Conservation (phyloP, 2,888 invertebrate genomes). For the Eristalis tenax region DNA sequence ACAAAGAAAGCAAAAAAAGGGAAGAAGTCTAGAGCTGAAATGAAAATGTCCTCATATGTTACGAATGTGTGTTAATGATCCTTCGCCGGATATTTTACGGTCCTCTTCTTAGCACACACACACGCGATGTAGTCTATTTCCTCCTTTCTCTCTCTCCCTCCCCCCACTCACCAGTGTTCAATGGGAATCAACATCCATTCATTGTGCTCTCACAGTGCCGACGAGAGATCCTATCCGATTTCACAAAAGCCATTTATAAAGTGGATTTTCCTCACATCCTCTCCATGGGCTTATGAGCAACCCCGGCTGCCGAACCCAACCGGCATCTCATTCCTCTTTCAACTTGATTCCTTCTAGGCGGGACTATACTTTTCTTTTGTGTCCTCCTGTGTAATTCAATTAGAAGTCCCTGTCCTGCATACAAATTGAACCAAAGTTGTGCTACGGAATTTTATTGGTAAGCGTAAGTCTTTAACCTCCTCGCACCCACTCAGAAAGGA, state of each 20-base stretch:
- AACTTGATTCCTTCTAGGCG: not conserved
- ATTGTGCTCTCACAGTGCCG: slow-evolving; percentile 46
- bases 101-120: slow-evolving; percentile 18
- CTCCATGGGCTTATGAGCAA: not conserved
- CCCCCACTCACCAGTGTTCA: slow-evolving; percentile 8
- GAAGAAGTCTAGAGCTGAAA: slow-evolving; percentile 49
- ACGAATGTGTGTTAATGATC: slow-evolving; percentile 71
- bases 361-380: slow-evolving; percentile 38
- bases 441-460: not conserved
- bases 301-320: not conserved
- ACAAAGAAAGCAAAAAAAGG: not conserved
- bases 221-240: slow-evolving; percentile 60
- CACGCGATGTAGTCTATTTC: not conserved
- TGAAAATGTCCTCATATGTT: slow-evolving; percentile 71
- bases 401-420: slow-evolving; percentile 69
- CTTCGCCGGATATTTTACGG: slow-evolving; percentile 66
- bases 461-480: not conserved
- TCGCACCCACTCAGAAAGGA: not conserved
- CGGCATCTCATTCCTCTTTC: no score
- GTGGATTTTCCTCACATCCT: slow-evolving; percentile 58
- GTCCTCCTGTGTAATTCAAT: slow-evolving; percentile 70
- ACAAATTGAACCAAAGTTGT: slow-evolving; percentile 57
- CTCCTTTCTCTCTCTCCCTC: not conserved
- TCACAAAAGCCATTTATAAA: slow-evolving; percentile 70
- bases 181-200: slow-evolving; percentile 59